phyloP scores from a whole-genome alignment of 2,113 vertebrate genomes.

The Malurus elegans region DNA sequence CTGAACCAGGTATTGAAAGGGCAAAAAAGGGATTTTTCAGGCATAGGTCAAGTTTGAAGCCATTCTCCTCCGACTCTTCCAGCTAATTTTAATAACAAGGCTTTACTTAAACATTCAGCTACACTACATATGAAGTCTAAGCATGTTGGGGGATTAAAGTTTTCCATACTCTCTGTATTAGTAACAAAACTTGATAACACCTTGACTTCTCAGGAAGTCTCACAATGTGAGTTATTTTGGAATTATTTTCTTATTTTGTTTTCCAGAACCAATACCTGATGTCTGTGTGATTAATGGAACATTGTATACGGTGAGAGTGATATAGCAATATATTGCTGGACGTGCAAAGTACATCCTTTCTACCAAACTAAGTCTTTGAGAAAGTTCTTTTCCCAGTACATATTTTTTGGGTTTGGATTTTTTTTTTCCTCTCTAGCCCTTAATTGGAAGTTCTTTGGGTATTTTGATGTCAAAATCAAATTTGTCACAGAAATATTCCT shows the following conservation, averaged over 20 bases:
- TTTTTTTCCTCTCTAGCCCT: background rate
- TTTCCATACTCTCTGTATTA: background rate
- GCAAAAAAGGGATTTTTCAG: background rate
- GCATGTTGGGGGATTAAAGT: background rate
- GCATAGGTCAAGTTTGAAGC: background rate
- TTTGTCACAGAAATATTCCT: background rate
- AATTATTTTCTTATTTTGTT: background rate
- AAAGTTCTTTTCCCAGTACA: background rate
- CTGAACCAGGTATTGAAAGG: background rate
- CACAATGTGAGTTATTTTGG: background rate
- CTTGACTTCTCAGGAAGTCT: background rate
- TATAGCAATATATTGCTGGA: background rate
- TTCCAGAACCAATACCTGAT: slow-evolving; percentile 66
- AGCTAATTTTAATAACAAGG: background rate
- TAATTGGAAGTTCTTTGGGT: background rate
- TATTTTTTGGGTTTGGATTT: rapidly evolving
- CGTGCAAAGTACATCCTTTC: background rate
- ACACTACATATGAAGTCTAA: background rate
- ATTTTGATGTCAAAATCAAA: background rate
- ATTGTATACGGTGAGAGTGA: slow-evolving; percentile 69
- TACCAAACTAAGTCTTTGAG: background rate
- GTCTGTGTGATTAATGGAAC: slow-evolving; percentile 72
- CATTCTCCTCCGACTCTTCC: background rate
- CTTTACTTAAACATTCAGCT: background rate
- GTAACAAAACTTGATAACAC: background rate